Conservation (phyloP, 2,797 vertebrate genomes). For the Typhlichthys subterraneus region DNA sequence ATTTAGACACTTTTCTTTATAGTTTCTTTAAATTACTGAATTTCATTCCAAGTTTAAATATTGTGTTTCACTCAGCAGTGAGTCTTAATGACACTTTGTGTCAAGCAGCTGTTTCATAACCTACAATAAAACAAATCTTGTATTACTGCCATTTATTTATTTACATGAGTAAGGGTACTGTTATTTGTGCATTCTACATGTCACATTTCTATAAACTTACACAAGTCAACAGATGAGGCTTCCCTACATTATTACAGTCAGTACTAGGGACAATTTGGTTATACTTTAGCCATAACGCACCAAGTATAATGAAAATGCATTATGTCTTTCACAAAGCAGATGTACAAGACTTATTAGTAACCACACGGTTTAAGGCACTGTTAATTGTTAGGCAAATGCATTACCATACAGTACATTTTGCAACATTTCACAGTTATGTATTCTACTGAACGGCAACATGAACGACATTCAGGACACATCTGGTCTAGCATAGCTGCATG, state of each 20-base stretch:
- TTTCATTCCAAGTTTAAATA: conserved; percentile 40
- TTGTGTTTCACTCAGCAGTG: conserved; percentile 24
- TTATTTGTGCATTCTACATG: neutral
- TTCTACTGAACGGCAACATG: conserved; percentile 32
- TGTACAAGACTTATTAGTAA: conserved; percentile 40
- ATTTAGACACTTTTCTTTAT: conserved; percentile 10
- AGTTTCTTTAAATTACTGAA: conserved; percentile 33
- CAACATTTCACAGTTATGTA: conserved; percentile 17
- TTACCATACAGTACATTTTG: conserved; percentile 54
- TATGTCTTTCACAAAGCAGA: conserved; percentile 24
- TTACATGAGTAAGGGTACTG: neutral
- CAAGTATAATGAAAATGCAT: conserved; percentile 19
- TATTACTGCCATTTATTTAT: conserved; percentile 35
- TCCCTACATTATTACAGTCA: too few relatives aligned
- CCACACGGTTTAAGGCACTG: conserved; percentile 67
- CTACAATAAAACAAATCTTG: conserved; percentile 62
- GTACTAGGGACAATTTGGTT: too few relatives aligned
- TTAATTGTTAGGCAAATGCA: conserved; percentile 34
- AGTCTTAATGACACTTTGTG: conserved; percentile 39
- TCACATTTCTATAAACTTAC: too few relatives aligned
- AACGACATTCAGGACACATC: conserved; percentile 3
- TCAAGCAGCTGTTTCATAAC: conserved; percentile 40
- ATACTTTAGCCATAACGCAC: too few relatives aligned
- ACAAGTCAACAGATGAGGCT: too few relatives aligned
- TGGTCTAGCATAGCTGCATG: conserved; percentile 23